Evolutionary conservation across 2,797 vertebrate species (phyloP).

Genomic region (Siniperca obscura): DNA sequence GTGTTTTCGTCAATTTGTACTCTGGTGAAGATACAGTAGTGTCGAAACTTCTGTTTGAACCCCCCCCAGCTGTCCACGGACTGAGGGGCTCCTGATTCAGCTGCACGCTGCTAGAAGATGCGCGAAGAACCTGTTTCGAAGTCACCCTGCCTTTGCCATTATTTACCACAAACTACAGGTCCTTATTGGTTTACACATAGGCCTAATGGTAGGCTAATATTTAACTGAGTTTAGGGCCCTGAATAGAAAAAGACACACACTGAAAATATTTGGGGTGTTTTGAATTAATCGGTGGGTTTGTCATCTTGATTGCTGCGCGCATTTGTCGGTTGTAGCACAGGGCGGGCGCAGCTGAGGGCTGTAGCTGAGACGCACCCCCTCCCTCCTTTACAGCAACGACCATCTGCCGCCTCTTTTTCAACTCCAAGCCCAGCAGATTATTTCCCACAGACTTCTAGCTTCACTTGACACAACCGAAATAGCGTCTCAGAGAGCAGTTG

Average conservation of each 20-base stretch:
- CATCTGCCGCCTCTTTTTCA: slow-evolving; percentile 75
- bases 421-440: slow-evolving; percentile 54
- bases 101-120: no score
- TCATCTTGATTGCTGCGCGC: slow-evolving; percentile 37
- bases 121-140: no score
- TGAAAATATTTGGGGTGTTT: background rate
- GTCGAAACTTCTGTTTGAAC: background rate
- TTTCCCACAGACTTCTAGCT: slow-evolving; percentile 49
- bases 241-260: background rate
- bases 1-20: background rate
- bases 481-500: slow-evolving; percentile 37
- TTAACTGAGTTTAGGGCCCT: background rate
- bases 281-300: background rate
- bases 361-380: no score
- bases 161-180: background rate
- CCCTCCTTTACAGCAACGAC: slow-evolving; percentile 30
- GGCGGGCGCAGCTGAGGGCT: no score
- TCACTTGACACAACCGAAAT: slow-evolving; percentile 26
- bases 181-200: background rate
- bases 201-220: background rate
- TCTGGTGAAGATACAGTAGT: no score
- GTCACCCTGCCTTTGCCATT: background rate
- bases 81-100: background rate
- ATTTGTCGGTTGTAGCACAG: slow-evolving; percentile 19
- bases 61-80: background rate